phyloP scores from a whole-genome alignment of 2,113 vertebrate species.

The Pituophis catenifer region DNA sequence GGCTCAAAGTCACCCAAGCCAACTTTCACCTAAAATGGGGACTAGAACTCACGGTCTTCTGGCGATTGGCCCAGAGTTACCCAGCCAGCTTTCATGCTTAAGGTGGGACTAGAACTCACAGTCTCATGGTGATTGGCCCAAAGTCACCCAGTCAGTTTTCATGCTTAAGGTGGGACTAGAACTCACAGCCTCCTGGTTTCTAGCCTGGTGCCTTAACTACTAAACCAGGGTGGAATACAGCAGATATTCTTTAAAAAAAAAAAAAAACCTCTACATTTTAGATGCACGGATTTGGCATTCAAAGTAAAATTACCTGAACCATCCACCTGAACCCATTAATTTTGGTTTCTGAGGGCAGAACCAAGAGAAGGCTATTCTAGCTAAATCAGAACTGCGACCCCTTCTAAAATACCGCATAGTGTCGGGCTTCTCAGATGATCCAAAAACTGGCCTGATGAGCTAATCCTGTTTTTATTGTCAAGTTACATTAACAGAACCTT shows the following conservation, averaged over 20 bases:
- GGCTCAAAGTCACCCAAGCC: no score
- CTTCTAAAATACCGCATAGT: background rate
- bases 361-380: background rate
- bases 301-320: background rate
- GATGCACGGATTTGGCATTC: background rate
- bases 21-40: no score
- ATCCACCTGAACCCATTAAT: background rate
- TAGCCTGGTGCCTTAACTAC: background rate
- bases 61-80: no score
- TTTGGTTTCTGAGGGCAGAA: background rate
- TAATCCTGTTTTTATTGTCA: background rate
- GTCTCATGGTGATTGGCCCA: no score
- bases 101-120: no score
- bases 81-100: no score
- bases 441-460: background rate
- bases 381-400: background rate
- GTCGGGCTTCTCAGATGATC: background rate
- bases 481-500: background rate
- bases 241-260: background rate
- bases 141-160: no score
- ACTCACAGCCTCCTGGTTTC: background rate
- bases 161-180: background rate
- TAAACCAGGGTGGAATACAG: background rate
- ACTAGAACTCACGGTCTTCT: no score
- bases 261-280: background rate